Evolutionary conservation across 2,888 invertebrate species (phyloP).

Genomic region (Drosophila flavopinicola): DNA sequence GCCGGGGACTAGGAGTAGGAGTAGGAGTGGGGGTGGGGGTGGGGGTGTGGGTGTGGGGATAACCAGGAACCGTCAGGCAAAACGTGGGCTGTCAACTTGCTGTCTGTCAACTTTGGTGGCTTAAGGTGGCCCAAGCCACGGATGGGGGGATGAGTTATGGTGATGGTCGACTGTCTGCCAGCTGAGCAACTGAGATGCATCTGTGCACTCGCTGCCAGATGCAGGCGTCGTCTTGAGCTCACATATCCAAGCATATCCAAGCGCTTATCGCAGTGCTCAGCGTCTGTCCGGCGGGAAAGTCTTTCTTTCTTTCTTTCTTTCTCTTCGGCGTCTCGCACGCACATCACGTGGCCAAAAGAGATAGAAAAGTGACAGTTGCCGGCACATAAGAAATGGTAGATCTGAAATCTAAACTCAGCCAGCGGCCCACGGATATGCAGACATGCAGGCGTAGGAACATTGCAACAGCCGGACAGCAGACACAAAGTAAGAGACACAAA

Average conservation of each 20-base stretch:
- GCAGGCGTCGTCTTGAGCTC: conserved; percentile 46
- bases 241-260: conserved; percentile 29
- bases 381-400: conserved; percentile 65
- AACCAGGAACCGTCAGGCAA: conserved; percentile 24
- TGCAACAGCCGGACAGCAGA: conserved; percentile 35
- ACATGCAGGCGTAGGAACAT: conserved; percentile 45
- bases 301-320: conserved; percentile 68
- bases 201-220: conserved; percentile 47
- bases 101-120: conserved; percentile 69
- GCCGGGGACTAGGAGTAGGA: not conserved
- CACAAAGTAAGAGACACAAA: conserved; percentile 1
- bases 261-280: conserved; percentile 42
- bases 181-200: conserved; percentile 69
- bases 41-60: not conserved
- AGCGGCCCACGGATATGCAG: conserved; percentile 66
- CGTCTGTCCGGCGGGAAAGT: conserved; percentile 58
- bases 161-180: conserved; percentile 29
- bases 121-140: conserved; percentile 40
- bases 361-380: conserved; percentile 79
- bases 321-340: conserved; percentile 48
- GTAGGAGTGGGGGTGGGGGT: conserved; percentile 5
- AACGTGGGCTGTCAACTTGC: conserved; percentile 71
- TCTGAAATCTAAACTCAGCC: conserved; percentile 50
- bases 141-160: conserved; percentile 61
- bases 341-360: conserved; percentile 63